Evolutionary conservation across 2,113 vertebrate species (phyloP).

Genomic region (Aviceda subcristata): DNA sequence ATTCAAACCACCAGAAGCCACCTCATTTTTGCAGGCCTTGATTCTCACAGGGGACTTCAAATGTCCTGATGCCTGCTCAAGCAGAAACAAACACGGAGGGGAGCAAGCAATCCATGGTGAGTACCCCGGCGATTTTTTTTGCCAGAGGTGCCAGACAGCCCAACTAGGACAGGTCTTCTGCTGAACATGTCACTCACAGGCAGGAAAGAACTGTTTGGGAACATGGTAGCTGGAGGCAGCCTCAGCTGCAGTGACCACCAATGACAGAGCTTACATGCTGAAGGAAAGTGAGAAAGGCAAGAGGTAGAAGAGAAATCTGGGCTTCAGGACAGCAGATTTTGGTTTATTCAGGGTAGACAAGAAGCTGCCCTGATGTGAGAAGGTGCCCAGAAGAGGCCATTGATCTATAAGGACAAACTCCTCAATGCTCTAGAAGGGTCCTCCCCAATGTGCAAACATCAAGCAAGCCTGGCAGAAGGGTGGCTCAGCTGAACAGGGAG

Average conservation of each 20-base stretch:
- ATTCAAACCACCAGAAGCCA: neutral
- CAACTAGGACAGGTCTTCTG: neutral
- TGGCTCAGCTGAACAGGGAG: neutral
- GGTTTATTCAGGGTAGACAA: neutral
- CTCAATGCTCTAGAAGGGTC: neutral
- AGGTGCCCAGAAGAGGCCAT: neutral
- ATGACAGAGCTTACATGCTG: neutral
- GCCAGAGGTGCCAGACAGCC: neutral
- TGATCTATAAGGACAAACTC: neutral
- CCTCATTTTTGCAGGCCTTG: neutral
- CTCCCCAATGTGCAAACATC: accelerated
- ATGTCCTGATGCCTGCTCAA: neutral
- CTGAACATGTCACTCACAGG: accelerated
- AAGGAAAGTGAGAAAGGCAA: neutral
- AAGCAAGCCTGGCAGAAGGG: neutral
- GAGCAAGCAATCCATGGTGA: neutral
- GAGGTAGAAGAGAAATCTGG: neutral
- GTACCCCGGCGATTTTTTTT: neutral
- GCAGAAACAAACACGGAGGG: neutral
- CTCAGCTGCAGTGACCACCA: neutral
- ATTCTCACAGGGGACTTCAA: neutral
- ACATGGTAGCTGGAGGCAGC: neutral
- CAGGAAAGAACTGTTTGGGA: neutral
- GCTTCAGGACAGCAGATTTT: neutral
- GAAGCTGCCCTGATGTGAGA: neutral